Percentiles rank a stretch among this genome's conserved stretches.
phyloP scores from a whole-genome alignment of 2,797 vertebrate species.

The Tarsius wallacei region DNA sequence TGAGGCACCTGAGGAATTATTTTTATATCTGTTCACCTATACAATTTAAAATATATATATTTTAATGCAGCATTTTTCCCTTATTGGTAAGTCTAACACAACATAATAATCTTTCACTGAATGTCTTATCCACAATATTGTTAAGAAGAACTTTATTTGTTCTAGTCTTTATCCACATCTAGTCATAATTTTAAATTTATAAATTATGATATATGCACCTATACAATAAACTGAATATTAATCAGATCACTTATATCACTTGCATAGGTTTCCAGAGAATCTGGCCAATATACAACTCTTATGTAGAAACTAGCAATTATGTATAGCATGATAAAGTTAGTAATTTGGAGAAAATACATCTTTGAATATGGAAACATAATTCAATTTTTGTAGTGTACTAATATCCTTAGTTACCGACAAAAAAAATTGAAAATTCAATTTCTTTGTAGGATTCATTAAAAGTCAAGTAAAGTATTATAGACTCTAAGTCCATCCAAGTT shows the following conservation, averaged over 20 bases:
- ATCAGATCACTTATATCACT: background rate
- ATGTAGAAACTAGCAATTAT: background rate
- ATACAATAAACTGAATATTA: background rate
- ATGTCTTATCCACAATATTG: background rate
- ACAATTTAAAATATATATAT: background rate
- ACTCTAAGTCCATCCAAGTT: no score
- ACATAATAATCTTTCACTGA: background rate
- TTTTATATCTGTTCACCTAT: background rate
- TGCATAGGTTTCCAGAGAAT: background rate
- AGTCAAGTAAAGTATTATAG: background rate
- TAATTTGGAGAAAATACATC: background rate
- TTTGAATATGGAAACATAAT: conserved; percentile 11
- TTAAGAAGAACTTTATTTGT: background rate
- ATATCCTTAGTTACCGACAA: background rate
- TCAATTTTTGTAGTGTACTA: background rate
- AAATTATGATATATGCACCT: background rate
- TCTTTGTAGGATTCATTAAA: conserved; percentile 1
- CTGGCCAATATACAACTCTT: background rate
- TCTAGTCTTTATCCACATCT: background rate
- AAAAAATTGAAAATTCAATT: background rate
- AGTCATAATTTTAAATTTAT: background rate
- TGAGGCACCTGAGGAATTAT: background rate
- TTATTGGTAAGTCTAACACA: background rate
- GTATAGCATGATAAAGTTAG: background rate
- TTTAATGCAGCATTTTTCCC: background rate